Percentiles rank a stretch among this genome's conserved stretches.
Evolutionary conservation across 2,797 vertebrate genomes (phyloP).

Genomic region (Sebastiscus albofasciatus): DNA sequence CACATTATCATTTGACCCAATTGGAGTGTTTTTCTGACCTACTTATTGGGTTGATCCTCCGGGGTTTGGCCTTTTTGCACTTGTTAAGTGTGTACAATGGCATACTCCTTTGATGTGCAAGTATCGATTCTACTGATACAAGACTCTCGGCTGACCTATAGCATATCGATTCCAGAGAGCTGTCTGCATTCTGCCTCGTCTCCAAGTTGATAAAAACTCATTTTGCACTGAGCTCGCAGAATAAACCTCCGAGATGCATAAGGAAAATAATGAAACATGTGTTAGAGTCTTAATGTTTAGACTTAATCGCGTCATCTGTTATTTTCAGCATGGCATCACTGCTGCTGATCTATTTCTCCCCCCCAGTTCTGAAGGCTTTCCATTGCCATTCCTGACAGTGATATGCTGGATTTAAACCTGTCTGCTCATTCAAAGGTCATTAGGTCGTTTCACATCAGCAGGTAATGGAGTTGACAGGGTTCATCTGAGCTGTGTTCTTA

Average conservation of each 20-base stretch:
- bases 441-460: conserved; percentile 74
- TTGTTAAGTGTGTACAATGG: conserved; percentile 77
- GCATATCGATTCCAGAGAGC: conserved; percentile 74
- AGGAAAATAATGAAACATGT: conserved; percentile 39
- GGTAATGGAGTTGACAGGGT: conserved; percentile 82
- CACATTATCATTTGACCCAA: conserved; percentile 79
- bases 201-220: conserved; percentile 68
- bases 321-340: conserved; percentile 11
- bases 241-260: conserved; percentile 23
- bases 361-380: conserved; percentile 31
- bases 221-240: conserved; percentile 56
- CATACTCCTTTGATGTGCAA: conserved; percentile 77
- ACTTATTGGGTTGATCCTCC: conserved; percentile 74
- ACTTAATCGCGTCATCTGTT: conserved; percentile 23
- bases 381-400: conserved; percentile 52
- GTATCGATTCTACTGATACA: conserved; percentile 81
- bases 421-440: conserved; percentile 78
- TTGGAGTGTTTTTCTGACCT: conserved; percentile 80
- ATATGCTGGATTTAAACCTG: conserved; percentile 61
- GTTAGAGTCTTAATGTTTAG: not conserved
- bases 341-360: not conserved
- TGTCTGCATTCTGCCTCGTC: conserved; percentile 57
- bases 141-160: conserved; percentile 79
- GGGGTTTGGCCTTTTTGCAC: conserved; percentile 76
- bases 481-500: conserved; percentile 70